These are phyloP conservation scores for Oncopodura yosiiana DNA, from an alignment of 1,140 invertebrate species.

Conservation along the genomic window DNA sequence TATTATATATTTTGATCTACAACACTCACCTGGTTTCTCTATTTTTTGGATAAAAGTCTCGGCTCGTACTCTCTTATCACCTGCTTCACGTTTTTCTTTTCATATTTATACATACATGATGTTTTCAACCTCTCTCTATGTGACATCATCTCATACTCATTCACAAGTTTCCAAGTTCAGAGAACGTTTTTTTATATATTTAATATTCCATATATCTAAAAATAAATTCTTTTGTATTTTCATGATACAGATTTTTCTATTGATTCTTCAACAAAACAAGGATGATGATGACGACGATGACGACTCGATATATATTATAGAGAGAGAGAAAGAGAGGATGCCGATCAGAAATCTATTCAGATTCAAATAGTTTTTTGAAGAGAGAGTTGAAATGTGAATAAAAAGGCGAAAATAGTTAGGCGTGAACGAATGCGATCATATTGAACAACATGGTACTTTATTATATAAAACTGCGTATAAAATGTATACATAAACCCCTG, in stretches of 20 bases:
- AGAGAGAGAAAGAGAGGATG: not conserved
- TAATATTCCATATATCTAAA: too few species aligned
- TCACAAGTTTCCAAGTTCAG: not conserved
- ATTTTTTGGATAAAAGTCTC: not conserved
- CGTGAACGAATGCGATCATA: conserved; percentile 36
- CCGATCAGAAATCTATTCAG: not conserved
- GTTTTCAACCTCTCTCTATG: too few species aligned
- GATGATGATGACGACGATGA: not conserved
- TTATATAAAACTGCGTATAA: conserved; percentile 2
- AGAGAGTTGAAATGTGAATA: conserved; percentile 3
- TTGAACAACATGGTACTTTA: conserved; percentile 11
- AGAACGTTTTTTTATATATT: too few species aligned
- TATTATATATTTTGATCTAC: conserved; percentile 16
- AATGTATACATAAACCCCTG: not conserved
- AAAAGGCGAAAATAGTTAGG: conserved; percentile 35
- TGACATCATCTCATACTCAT: not conserved
- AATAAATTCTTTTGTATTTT: conserved; percentile 14
- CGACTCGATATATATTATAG: not conserved
- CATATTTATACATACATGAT: not conserved
- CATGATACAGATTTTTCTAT: conserved; percentile 20
- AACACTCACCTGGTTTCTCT: conserved; percentile 5
- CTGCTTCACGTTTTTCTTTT: conserved; percentile 6
- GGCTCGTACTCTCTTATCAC: conserved; percentile 3
- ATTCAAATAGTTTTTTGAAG: conserved; percentile 13
- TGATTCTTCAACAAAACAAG: conserved; percentile 2